Evolutionary conservation across 1,140 invertebrate species (phyloP), one percentile per base, ranked within the genome.

Genomic region (silkworm (Bombyx mori)): DNA sequence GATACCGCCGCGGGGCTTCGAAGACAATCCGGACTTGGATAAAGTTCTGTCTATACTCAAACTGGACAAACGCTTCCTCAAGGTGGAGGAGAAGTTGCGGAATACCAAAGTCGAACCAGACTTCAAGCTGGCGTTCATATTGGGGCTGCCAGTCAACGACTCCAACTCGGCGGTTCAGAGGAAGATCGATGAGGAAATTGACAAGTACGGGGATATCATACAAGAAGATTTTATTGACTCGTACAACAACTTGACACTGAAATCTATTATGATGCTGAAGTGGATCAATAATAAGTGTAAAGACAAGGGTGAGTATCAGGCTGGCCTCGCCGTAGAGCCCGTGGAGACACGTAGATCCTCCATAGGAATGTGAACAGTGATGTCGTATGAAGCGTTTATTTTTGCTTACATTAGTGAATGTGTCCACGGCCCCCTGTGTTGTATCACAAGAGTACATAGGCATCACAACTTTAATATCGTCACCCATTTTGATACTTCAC

Each of bases 221-320:
- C 94, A 97, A 86, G 96, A 97, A 79, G 91, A 92, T 55, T 98
- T 97, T 76, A 74, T 94, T 8, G 97, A 99, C 80, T 93, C 93
- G 1, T 98, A 98, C 80, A 95, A 96, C 77, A 98, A 99, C 90
- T 88, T 98, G 53, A 98, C 96, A 0, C 79, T 98, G 7, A 98
- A 98, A 78, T 94, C 94, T 12, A 91, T 96, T 10, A 93, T 96
- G 91, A 90, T 96, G 81, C 82, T 97, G 48, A 96, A 97, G 77
- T 95, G 95, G 92, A 91, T 94, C 6, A 91, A 85, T 1, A 88
- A 84, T 7, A 90, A 91, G 63, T 96, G 94, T 73, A 77, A 86
- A 51, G 77, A 83, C 42, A 84, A 70, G 55, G 81, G 83, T 86
- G 26, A 78, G 83, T 71, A 18, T 35, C 26, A 5, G 26, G 26